Evolutionary conservation across 2,113 vertebrate genomes (phyloP).

Genomic region (Chinchilla lanigera): DNA sequence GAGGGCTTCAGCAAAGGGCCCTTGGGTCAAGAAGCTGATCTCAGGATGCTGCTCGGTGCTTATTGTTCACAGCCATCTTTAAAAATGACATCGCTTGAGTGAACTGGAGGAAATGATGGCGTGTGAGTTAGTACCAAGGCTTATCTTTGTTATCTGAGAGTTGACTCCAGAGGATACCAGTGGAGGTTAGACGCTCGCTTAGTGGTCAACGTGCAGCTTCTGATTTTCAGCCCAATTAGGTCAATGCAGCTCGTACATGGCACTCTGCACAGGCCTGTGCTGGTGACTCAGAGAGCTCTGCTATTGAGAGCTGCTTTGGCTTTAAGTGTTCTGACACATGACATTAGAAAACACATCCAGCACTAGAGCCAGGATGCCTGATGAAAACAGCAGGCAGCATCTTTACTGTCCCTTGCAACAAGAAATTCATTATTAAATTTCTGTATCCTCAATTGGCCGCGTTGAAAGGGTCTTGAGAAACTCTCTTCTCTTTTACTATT

Average conservation of each 20-base stretch:
- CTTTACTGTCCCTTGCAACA: conserved; percentile 15
- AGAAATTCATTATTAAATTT: conserved; percentile 42
- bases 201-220: conserved; percentile 12
- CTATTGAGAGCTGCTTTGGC: neutral
- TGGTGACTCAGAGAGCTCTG: neutral
- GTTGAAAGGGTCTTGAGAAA: conserved; percentile 56
- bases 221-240: conserved; percentile 58
- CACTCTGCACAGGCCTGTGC: neutral
- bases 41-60: neutral
- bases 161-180: neutral
- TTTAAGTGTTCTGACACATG: conserved; percentile 45
- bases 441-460: neutral
- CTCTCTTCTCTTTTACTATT: neutral
- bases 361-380: neutral
- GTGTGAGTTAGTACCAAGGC: neutral
- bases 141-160: conserved; percentile 49
- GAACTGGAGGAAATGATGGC: conserved; percentile 46
- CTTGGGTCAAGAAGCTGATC: neutral
- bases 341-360: neutral
- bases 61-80: conserved; percentile 17
- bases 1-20: conserved; percentile 5
- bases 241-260: neutral
- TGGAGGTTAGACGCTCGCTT: neutral
- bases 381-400: conserved; percentile 16
- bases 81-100: conserved; percentile 52